Evolutionary conservation across 1,140 invertebrate species (phyloP).

Genomic region (Acyrthosiphon pisum): DNA sequence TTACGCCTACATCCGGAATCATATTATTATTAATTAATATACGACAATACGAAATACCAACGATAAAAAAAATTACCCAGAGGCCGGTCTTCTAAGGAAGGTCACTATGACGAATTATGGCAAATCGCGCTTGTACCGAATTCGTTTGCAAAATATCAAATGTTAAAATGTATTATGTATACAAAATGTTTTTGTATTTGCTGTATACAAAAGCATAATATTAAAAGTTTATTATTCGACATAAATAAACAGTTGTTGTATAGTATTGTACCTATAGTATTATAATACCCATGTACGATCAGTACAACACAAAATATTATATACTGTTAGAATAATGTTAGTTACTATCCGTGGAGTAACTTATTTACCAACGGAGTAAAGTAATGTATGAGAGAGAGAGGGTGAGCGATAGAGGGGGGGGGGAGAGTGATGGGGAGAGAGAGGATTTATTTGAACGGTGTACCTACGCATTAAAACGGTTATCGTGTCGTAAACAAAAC

Average conservation of each 20-base stretch:
- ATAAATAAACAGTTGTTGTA: background rate
- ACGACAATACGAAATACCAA: background rate
- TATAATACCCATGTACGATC: background rate
- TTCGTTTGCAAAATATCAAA: background rate
- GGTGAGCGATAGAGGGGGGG: too few species aligned
- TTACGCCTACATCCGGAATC: too few species aligned
- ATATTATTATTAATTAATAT: too few species aligned
- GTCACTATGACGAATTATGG: background rate
- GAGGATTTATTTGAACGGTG: constrained; percentile 12
- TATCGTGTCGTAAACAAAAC: constrained; percentile 4
- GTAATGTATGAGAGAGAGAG: background rate
- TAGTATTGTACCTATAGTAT: background rate
- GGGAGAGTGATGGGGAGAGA: background rate
- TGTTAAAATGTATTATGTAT: background rate
- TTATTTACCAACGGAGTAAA: background rate
- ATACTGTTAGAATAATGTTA: background rate
- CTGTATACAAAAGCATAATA: background rate
- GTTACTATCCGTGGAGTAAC: background rate
- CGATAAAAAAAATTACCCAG: background rate
- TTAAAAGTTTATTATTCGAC: background rate
- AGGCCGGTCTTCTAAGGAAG: background rate
- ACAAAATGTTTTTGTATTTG: background rate
- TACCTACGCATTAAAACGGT: background rate
- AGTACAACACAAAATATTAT: background rate
- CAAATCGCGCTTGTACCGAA: background rate